A percentile compares a stretch with the other conserved stretches of the same genome.
Evolutionary conservation across 2,888 invertebrate species (phyloP).

Genomic region (Melipona bicolor): DNA sequence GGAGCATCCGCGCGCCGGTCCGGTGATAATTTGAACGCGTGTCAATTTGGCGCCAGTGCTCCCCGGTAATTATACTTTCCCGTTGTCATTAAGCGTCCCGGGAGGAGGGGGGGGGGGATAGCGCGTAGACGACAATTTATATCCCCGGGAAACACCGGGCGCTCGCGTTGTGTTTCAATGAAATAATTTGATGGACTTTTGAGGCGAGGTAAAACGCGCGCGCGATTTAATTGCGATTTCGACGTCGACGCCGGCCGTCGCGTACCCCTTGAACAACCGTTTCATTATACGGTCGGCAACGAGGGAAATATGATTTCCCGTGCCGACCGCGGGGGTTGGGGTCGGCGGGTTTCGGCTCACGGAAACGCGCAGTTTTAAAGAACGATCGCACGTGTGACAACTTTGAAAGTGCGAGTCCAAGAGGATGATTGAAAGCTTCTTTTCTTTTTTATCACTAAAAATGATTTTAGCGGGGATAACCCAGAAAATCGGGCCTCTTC

Average conservation of each 20-base stretch:
- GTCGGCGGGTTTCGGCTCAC: neutral
- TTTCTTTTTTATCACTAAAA: too few relatives aligned
- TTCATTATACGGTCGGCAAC: slow-evolving; percentile 44
- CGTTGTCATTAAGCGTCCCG: slow-evolving; percentile 54
- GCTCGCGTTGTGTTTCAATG: slow-evolving; percentile 43
- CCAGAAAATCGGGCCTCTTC: too few relatives aligned
- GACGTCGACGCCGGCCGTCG: slow-evolving; percentile 26
- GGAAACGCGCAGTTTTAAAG: slow-evolving; percentile 19
- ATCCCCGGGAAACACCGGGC: slow-evolving; percentile 46
- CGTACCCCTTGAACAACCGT: slow-evolving; percentile 46
- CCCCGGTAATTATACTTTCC: slow-evolving; percentile 67
- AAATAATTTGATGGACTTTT: slow-evolving; percentile 61
- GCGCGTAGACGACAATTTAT: slow-evolving; percentile 58
- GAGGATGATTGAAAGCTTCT: neutral
- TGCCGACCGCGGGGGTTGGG: neutral
- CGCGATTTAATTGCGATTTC: slow-evolving; percentile 61
- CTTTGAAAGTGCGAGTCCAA: slow-evolving; percentile 4
- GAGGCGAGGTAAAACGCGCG: slow-evolving; percentile 48
- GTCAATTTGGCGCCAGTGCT: slow-evolving; percentile 67
- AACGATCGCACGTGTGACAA: slow-evolving; percentile 10
- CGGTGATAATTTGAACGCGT: slow-evolving; percentile 70
- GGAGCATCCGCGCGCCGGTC: slow-evolving; percentile 41
- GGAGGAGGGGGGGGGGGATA: neutral
- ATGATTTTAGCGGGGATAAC: too few relatives aligned
- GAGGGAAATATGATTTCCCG: slow-evolving; percentile 45